phyloP scores from a whole-genome alignment of 1,140 invertebrate species.

The Elymnias hypermnestra region DNA sequence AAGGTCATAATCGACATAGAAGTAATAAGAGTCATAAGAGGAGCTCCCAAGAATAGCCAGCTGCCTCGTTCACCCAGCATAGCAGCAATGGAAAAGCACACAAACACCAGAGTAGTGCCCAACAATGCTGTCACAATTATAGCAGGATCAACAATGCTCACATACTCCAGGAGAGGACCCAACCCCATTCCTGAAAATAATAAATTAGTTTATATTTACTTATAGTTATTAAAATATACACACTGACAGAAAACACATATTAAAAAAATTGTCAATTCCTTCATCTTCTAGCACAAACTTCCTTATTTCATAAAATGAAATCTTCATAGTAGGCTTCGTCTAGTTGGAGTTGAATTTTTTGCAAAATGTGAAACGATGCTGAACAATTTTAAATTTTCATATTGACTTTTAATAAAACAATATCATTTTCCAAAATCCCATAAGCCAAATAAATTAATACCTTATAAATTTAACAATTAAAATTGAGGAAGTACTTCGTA shows the following conservation, averaged over 20 bases:
- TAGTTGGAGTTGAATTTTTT: too few species aligned
- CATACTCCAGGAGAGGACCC: slow-evolving; percentile 87
- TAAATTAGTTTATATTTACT: not conserved
- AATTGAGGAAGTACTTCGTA: too few species aligned
- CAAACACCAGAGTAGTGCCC: slow-evolving; percentile 91
- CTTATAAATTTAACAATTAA: too few species aligned
- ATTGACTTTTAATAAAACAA: too few species aligned
- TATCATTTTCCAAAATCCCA: too few species aligned
- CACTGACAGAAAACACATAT: not conserved
- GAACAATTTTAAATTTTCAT: too few species aligned
- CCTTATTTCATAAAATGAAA: too few species aligned
- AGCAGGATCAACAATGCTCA: slow-evolving; percentile 86
- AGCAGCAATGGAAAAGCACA: slow-evolving; percentile 92
- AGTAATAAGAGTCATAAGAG: slow-evolving; percentile 88
- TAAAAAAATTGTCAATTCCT: not conserved
- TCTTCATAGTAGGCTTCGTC: too few species aligned
- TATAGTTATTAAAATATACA: not conserved
- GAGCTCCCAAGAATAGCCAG: slow-evolving; percentile 90
- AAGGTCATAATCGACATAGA: slow-evolving; percentile 87
- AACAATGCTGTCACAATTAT: slow-evolving; percentile 93
- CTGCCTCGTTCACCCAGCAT: slow-evolving; percentile 89
- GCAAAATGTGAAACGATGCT: too few species aligned
- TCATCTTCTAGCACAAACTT: too few species aligned
- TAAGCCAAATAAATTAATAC: too few species aligned
- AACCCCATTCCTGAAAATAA: slow-evolving; percentile 82